Evolutionary conservation across 2,113 vertebrate genomes (phyloP).

Genomic region (Lepus europaeus): DNA sequence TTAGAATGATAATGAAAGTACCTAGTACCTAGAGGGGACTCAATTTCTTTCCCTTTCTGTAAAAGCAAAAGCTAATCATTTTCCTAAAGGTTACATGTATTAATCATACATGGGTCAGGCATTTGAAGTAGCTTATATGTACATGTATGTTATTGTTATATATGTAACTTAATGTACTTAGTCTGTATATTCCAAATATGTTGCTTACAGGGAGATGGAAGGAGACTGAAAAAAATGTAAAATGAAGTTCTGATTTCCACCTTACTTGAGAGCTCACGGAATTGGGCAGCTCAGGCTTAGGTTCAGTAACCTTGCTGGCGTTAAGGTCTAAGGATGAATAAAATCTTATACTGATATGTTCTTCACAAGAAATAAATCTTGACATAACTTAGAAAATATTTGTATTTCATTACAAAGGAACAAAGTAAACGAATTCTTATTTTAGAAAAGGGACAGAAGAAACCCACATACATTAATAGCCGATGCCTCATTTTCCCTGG

Average conservation of each 20-base stretch:
- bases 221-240: not conserved
- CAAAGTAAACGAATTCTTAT: not conserved
- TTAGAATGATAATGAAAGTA: not conserved
- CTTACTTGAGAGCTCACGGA: not conserved
- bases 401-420: constrained; percentile 10
- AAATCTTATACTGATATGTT: constrained; percentile 20
- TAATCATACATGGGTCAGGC: not conserved
- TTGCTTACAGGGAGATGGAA: not conserved
- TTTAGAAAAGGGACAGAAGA: constrained; percentile 17
- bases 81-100: not conserved
- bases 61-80: constrained; percentile 7
- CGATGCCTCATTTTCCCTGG: not conserved
- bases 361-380: constrained; percentile 50
- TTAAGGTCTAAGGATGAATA: not conserved
- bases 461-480: not conserved
- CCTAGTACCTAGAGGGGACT: not conserved
- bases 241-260: not conserved
- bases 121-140: not conserved
- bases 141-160: not conserved
- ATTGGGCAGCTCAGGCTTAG: not conserved
- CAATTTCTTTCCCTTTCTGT: not conserved
- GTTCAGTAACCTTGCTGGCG: not conserved
- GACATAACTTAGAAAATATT: constrained; percentile 42
- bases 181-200: no score
- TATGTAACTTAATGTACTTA: not conserved